Base-by-base conservation (phyloP, 2,797 vertebrate species). In the Melopsittacus undulatus region DNA sequence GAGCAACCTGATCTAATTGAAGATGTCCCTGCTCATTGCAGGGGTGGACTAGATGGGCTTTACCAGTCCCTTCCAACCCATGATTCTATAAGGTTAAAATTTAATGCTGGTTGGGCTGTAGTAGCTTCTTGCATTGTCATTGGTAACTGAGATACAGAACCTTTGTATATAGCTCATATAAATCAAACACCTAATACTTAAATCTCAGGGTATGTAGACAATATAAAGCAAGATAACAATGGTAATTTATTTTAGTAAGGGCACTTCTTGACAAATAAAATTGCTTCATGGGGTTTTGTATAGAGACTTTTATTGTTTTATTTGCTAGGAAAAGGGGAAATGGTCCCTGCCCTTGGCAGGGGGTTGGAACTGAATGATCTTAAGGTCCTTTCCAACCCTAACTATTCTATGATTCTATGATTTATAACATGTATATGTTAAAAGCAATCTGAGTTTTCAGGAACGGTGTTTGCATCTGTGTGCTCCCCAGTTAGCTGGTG, bases 31-130 rank as follows among this genome's bases (percentile, higher is more conserved):
- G 9, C 22, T 57, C 3, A 3, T 34, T 57, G 56, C 22, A 24
- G 14, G n/a, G 22, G 57, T 34, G n/a, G 56, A 24, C n/a, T 24
- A 34, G 56, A 16, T 57, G 22, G 15, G 21, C 13, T 34, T 57
- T 34, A 23, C n/a, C 14, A 21, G 22, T 34, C 3, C 22, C n/a
- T 57, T 24, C 56, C n/a, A 57, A 57, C n/a, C 9, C 0, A 3
- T 24, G 56, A 7, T 57, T 57, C n/a, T 34, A 7, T 57, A 57
- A 34, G 56, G 56, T 57, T 34, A 57, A 57, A 11, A 34, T 34
- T 57, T 17, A 34, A 24, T 16, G n/a, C 9, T 57, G 22, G 56
- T 14, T 24, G n/a, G 10, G 56, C 56, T 57, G 22, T 11, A 24
- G n/a, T 16, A 57, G n/a, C 56, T 24, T 57, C n/a, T 57, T 57